A percentile compares a stretch with the other conserved stretches of the same genome.
phyloP scores from a whole-genome alignment of 1,140 invertebrate genomes.

The Ooceraea biroi region DNA sequence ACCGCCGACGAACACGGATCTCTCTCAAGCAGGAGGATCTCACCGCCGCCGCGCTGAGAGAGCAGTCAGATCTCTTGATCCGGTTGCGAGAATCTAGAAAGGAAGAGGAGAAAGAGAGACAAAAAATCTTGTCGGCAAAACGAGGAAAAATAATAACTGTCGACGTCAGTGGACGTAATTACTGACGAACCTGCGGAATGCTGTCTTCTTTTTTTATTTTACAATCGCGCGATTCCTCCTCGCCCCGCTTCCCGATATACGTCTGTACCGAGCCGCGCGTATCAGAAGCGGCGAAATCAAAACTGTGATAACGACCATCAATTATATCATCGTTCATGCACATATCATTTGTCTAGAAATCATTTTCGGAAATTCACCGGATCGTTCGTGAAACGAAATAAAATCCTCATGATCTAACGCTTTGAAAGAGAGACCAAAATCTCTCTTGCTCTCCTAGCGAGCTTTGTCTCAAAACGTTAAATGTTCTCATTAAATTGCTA shows the following conservation, averaged over 20 bases:
- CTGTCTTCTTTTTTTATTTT: not conserved
- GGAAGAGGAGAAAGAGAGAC: not conserved
- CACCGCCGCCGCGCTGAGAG: not conserved
- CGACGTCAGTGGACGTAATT: conserved; percentile 60
- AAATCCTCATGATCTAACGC: no score
- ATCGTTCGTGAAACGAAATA: not conserved
- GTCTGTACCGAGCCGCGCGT: not conserved
- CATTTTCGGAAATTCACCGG: conserved; percentile 19
- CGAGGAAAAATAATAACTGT: conserved; percentile 39
- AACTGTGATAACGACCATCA: not conserved
- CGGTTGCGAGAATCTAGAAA: not conserved
- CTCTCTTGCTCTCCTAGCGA: no score
- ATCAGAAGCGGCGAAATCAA: conserved; percentile 19
- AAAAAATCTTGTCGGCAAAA: conserved; percentile 14
- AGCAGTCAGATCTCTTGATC: no score
- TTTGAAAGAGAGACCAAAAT: no score
- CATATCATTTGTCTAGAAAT: conserved; percentile 15
- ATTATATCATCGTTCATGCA: conserved; percentile 19
- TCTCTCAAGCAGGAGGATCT: not conserved
- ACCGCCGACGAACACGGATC: not conserved
- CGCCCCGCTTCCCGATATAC: no score
- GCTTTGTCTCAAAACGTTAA: not conserved
- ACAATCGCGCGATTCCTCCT: not conserved
- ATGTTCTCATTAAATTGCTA: conserved; percentile 55
- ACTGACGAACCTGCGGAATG: not conserved